Conservation (phyloP, 2,113 vertebrate species). For the cat (Felis catus) region F.catus_Fca126_mat1.0 CM031423.1:91089001-91089500, state of each 20-base stretch:
- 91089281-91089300: neutral
- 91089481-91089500: neutral
- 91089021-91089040: neutral
- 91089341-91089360: neutral
- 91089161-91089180: rapidly evolving
- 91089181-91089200: neutral
- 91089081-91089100: neutral
- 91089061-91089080: neutral
- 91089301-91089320: neutral
- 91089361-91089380: rapidly evolving
- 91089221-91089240: rapidly evolving
- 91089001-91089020: neutral
- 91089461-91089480: neutral
- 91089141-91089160: neutral
- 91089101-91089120: neutral
- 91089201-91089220: rapidly evolving
- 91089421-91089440: no score
- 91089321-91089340: neutral
- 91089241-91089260: no score
- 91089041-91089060: neutral
- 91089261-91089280: rapidly evolving
- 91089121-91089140: neutral
- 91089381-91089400: no score
- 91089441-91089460: neutral
- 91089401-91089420: neutral